phyloP scores from a whole-genome alignment of 2,113 vertebrate genomes.

The Platichthys stellatus region DNA sequence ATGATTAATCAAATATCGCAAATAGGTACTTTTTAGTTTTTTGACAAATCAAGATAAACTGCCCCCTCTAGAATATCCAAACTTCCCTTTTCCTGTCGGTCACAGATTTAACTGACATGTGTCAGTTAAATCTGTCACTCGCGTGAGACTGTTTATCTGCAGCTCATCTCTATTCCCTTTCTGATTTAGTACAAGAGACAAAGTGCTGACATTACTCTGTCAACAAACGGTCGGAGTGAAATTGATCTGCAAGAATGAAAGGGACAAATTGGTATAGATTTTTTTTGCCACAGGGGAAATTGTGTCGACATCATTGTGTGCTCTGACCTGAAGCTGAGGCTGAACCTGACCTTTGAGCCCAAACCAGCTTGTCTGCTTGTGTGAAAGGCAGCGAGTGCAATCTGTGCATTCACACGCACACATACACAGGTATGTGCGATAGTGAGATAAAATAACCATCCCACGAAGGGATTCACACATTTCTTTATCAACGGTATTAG shows the following conservation, averaged over 20 bases:
- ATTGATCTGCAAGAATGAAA: slow-evolving; percentile 50
- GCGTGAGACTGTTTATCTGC: background rate
- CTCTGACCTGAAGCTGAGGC: slow-evolving; percentile 43
- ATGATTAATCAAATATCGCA: too few relatives aligned
- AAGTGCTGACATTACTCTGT: background rate
- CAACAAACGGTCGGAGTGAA: slow-evolving; percentile 17
- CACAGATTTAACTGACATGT: background rate
- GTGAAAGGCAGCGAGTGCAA: background rate
- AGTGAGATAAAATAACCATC: background rate
- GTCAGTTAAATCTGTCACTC: too few relatives aligned
- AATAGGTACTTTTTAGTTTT: too few relatives aligned
- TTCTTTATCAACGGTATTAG: background rate
- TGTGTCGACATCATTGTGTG: slow-evolving; percentile 50
- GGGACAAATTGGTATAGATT: slow-evolving; percentile 63
- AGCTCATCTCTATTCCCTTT: background rate
- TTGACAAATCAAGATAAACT: background rate
- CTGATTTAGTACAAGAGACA: background rate
- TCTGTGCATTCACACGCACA: slow-evolving; percentile 7
- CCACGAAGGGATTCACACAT: background rate
- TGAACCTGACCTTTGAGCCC: slow-evolving; percentile 52
- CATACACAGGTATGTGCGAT: background rate
- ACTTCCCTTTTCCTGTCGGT: background rate
- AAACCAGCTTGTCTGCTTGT: slow-evolving; percentile 26
- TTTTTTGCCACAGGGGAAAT: slow-evolving; percentile 41
- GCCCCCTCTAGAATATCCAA: background rate